Evolutionary conservation across 2,797 vertebrate species (phyloP), one percentile per base, ranked within the genome.

Genomic region (Eupleurogrammus muticus): DNA sequence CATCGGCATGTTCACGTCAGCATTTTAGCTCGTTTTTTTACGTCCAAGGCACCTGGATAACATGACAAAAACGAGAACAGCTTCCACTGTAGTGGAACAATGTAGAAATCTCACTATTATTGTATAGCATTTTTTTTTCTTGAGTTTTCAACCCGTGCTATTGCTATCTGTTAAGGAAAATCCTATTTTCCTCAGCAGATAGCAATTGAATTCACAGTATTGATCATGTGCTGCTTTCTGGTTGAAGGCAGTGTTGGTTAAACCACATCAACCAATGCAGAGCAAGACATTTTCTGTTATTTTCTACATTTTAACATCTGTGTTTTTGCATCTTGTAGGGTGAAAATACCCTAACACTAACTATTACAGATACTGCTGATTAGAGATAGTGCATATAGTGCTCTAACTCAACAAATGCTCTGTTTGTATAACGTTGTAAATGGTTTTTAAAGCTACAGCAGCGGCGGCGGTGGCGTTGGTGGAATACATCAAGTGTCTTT

Each of bases 401-500:
- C 12, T 12, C 53, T 16, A 19, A 60, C 55, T n/a, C 60, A 61
- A 68, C 34, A 7, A 9, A 47, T 47, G 19, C 32, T 53, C 19
- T 20, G 48, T 9, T 35, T 61, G 40, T 66, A 49, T 36, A 42
- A 62, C 52, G 59, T 24, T 47, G 55, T 68, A 66, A 57, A 51
- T 61, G 28, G 20, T 24, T 73, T n/a, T 64, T 49, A 77, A 77
- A 78, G 17, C 34, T 36, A 73, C 32, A 59, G 24, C 24, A 55
- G 47, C 16, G 38, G 55, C 5, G 10, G 12, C 32, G 56, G 24
- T 21, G 52, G 47, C 16, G 38, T 52, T 7, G 10, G 12, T 20
- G 23, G 44, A 42, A 23, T 53, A 55, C 80, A 80, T 76, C 56
- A 77, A 73, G 62, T 36, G 47, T 68, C 47, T 74, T 81, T 74